A percentile compares a stretch with the other conserved stretches of the same genome.
Conservation (phyloP, 2,797 vertebrate genomes). For the Anguilla obscura region DNA sequence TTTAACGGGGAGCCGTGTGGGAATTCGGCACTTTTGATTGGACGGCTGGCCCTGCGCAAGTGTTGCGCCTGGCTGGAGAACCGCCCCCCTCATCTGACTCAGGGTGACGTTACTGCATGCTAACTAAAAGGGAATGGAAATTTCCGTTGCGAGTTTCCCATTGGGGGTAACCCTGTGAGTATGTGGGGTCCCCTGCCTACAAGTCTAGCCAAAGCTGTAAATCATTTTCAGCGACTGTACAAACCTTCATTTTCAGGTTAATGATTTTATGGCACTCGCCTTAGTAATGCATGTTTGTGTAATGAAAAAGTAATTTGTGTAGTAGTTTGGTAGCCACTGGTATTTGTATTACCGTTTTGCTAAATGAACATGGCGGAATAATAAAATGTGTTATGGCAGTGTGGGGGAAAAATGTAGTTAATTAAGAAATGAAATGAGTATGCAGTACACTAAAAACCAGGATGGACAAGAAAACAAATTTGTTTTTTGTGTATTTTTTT, state of each 20-base stretch:
- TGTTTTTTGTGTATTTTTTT: not conserved
- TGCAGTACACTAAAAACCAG: not conserved
- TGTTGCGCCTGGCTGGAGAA: conserved; percentile 51
- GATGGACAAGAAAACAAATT: not conserved
- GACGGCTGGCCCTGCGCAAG: conserved; percentile 35
- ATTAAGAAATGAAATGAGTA: not conserved
- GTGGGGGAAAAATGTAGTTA: not conserved
- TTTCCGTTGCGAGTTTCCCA: not conserved
- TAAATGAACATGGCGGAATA: not conserved
- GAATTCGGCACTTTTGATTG: conserved; percentile 52
- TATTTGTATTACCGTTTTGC: not conserved
- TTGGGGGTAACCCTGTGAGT: not conserved
- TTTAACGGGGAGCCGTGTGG: conserved; percentile 36
- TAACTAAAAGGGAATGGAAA: not conserved
- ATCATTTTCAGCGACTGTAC: not conserved
- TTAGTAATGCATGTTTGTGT: not conserved
- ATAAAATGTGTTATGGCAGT: not conserved
- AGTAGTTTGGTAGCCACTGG: not conserved
- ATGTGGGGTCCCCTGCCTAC: not conserved
- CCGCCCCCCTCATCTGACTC: conserved; percentile 46
- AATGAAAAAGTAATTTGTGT: not conserved
- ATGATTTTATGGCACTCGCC: not conserved
- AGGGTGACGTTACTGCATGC: conserved; percentile 4
- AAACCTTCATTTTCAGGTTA: not conserved
- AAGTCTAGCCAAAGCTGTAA: not conserved